phyloP scores from a whole-genome alignment of 2,888 invertebrate genomes.

The Lutraria lutraria region DNA sequence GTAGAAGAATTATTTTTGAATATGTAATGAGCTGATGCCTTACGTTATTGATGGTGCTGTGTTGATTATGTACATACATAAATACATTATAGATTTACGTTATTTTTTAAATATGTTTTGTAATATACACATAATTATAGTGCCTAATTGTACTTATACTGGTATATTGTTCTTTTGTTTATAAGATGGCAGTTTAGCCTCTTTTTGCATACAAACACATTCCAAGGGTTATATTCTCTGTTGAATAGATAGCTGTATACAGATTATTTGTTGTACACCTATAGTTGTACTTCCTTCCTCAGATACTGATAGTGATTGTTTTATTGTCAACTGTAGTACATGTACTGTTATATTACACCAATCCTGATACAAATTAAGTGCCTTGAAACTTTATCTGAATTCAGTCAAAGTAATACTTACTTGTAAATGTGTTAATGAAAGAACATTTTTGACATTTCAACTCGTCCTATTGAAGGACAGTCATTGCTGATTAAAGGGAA shows the following conservation, averaged over 20 bases:
- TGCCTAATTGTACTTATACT: constrained; percentile 7
- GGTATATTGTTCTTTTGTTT: background rate
- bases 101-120: constrained; percentile 7
- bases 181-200: constrained; percentile 44
- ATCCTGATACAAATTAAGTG: too few relatives aligned
- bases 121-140: constrained; percentile 16
- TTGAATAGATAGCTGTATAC: background rate
- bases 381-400: too few relatives aligned
- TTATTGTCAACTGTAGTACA: too few relatives aligned
- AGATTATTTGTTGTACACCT: background rate
- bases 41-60: background rate
- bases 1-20: background rate
- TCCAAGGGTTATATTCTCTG: constrained; percentile 24
- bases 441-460: too few relatives aligned
- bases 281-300: background rate
- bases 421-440: too few relatives aligned
- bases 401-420: too few relatives aligned
- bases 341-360: too few relatives aligned
- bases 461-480: background rate
- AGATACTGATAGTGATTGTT: too few relatives aligned
- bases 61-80: background rate
- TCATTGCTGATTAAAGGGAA: constrained; percentile 32
- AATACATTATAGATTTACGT: background rate
- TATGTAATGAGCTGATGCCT: background rate
- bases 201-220: constrained; percentile 51